Evolutionary conservation across 2,113 vertebrate genomes (phyloP), one percentile per base, ranked within the genome.

Genomic region (Pterocles gutturalis): DNA sequence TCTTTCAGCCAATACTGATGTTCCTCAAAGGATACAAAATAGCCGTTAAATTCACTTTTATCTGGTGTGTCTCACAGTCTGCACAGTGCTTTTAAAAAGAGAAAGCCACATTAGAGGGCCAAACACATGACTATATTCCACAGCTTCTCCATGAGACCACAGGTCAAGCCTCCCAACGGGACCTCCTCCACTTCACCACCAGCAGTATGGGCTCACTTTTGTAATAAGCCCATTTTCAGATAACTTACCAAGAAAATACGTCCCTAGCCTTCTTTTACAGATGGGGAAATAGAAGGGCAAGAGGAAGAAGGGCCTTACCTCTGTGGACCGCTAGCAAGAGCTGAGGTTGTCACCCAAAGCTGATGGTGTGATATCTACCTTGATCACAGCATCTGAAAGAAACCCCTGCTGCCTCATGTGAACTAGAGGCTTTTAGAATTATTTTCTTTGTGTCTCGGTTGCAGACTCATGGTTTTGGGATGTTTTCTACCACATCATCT

Each of bases 1-100:
- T 64, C 80, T 95, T 91, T 97, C 73, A 95, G 43, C 92, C 57
- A 25, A 48, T 67, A 84, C 82, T 88, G 92, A 93, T 95, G 70
- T 87, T 91, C 62, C 89, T 94, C 93, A 76, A 89, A 97, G 87
- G 89, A 92, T 87, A 85, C 41, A 9, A 79, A 96, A 95, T 36
- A 91, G 65, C 80, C n/a, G 8, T 92, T 86, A 93, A 92, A 95
- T 83, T 90, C 79, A 71, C 71, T 92, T 94, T 89, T 92, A 76
- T 65, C 77, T 69, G 34, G 57, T 8, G 15, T 29, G 13, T 34
- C 66, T 93, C 84, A 65, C 93, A 96, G 93, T 66, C 89, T 65
- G 33, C 62, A 65, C 57, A 43, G 65, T 1, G 0, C 91, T 95
- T 96, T 76, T 82, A 61, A 72, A 91, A 73, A 53, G 78, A 79